Percentiles rank a stretch among this genome's conserved stretches.
Evolutionary conservation across 2,888 invertebrate genomes (phyloP).

Genomic region (Platerodrilus igneus): DNA sequence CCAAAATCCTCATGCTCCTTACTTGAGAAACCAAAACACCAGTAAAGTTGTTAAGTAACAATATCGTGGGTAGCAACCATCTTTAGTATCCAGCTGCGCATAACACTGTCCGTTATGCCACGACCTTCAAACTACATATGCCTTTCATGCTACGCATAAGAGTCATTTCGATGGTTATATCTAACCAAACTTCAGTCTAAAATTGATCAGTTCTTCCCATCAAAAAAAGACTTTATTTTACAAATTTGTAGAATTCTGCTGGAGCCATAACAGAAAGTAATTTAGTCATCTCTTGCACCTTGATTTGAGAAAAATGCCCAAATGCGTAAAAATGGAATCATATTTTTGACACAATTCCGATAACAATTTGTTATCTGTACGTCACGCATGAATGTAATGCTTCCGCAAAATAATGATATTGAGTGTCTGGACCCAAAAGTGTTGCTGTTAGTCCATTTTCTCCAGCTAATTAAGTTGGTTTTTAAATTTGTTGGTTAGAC

Average conservation of each 20-base stretch:
- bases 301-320: no score
- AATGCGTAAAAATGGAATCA: no score
- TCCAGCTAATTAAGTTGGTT: not conserved
- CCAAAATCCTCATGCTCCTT: slow-evolving; percentile 7
- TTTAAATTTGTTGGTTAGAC: not conserved
- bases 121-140: slow-evolving; percentile 4
- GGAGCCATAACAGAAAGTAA: no score
- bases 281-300: no score
- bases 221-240: no score
- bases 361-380: no score
- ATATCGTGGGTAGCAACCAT: slow-evolving; percentile 5
- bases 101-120: slow-evolving; percentile 1
- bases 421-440: not conserved
- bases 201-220: no score
- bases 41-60: slow-evolving; percentile 2
- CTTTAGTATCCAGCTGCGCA: not conserved
- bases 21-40: slow-evolving; percentile 5
- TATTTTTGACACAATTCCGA: no score
- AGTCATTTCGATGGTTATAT: slow-evolving; percentile 9
- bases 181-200: slow-evolving; percentile 2
- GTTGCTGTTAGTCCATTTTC: not conserved
- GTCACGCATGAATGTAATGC: no score
- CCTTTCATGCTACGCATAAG: slow-evolving; percentile 3
- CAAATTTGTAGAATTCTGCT: no score
- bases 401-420: not conserved